Evolutionary conservation across 2,797 vertebrate genomes (phyloP).

Genomic region (Galaxias olidus): DNA sequence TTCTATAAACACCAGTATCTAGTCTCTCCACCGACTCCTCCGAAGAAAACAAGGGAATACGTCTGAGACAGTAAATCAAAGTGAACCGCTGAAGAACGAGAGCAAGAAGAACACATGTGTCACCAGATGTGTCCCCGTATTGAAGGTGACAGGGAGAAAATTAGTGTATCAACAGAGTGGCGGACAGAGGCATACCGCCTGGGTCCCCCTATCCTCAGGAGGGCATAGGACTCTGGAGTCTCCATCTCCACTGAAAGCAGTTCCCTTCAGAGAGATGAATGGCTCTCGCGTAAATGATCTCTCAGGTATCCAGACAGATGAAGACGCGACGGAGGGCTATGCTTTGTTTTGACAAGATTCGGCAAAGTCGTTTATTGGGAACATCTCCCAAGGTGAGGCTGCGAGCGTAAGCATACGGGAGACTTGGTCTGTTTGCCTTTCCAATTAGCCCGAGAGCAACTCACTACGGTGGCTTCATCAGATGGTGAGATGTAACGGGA

Average conservation of each 20-base stretch:
- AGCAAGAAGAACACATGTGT: slow-evolving; percentile 51
- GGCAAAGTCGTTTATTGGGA: no score
- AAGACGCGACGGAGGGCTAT: no score
- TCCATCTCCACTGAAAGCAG: background rate
- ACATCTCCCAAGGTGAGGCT: no score
- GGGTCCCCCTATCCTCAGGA: background rate
- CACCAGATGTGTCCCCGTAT: slow-evolving; percentile 64
- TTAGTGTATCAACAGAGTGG: slow-evolving; percentile 56
- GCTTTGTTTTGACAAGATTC: no score
- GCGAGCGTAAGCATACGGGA: no score
- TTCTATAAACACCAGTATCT: slow-evolving; percentile 60
- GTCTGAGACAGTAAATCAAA: slow-evolving; percentile 68
- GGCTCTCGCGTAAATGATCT: no score
- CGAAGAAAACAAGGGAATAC: slow-evolving; percentile 55
- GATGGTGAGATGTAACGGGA: no score
- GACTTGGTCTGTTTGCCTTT: no score
- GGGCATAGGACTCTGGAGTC: background rate
- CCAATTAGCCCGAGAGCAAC: no score
- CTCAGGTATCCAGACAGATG: no score
- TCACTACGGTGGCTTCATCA: no score
- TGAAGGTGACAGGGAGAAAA: slow-evolving; percentile 75
- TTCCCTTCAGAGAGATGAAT: no score
- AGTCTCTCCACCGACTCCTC: slow-evolving; percentile 34
- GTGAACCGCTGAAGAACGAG: slow-evolving; percentile 58
- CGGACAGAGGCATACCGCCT: slow-evolving; percentile 10